These are phyloP conservation scores for Bolborhynchus lineola DNA, from an alignment of 2,113 vertebrate genomes.

Conservation along the genomic window DNA sequence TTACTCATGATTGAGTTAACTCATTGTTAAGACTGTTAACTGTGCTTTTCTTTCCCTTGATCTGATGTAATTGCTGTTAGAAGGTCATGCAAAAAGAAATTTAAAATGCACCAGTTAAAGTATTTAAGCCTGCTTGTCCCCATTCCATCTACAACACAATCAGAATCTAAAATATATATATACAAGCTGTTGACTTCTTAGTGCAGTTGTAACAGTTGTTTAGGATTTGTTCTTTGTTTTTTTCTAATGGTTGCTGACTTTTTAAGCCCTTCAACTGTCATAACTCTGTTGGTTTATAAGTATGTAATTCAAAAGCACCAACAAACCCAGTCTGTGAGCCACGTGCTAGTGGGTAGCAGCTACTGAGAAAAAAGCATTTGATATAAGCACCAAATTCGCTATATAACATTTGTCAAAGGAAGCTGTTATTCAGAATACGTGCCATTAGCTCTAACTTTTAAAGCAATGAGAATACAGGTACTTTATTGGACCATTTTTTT, in stretches of 20 bases:
- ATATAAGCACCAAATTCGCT: background rate
- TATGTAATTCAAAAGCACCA: background rate
- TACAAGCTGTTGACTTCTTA: background rate
- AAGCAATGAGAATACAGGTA: background rate
- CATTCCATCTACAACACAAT: background rate
- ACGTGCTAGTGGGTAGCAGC: background rate
- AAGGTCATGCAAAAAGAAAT: conserved; percentile 32
- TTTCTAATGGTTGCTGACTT: background rate
- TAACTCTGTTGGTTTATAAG: background rate
- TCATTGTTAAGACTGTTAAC: conserved; percentile 1
- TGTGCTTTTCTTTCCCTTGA: background rate
- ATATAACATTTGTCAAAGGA: background rate
- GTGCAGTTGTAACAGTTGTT: background rate
- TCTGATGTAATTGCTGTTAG: conserved; percentile 14
- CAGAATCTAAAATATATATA: background rate
- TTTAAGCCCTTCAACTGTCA: background rate
- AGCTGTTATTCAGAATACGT: background rate
- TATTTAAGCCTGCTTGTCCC: background rate
- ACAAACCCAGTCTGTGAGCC: background rate
- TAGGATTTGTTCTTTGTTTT: background rate
- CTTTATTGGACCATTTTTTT: background rate
- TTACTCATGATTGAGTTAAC: conserved; percentile 20
- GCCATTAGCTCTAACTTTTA: background rate
- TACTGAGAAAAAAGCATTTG: background rate
- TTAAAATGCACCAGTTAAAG: background rate